Evolutionary conservation across 1,140 invertebrate genomes (phyloP), one percentile per base, ranked within the genome.

Genomic region (Cydia pomonella): DNA sequence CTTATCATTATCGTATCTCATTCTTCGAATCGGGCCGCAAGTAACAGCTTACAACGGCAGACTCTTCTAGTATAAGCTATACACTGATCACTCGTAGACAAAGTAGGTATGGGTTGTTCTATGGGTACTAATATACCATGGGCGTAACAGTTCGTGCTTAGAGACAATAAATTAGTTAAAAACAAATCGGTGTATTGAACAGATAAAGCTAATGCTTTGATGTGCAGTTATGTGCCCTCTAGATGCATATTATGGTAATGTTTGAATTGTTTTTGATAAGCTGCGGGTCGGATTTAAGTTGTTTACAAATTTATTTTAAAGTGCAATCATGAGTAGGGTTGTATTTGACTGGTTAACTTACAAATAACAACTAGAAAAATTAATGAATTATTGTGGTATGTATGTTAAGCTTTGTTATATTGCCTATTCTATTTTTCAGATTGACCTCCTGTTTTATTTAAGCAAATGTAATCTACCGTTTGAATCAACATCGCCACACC

Each of bases 401-500:
- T 16, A 3, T 0, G 44, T n/a, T n/a, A 47, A 16, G 44, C 16
- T 10, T 38, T 10, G 7, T 9, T 33, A 38, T 10, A 10, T 38
- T 38, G 33, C 7, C 9, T 38, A 38, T 38, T 38, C 33, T 10
- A 38, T 38, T 38, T 38, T 38, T 38, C 33, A 33, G 7, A 13
- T 44, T 50, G 1, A 50, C 16, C 47, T 18, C 2, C 50, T 2
- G 50, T 59, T 9, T 59, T 9, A 21, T 59, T 59, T 59, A 10
- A 59, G 53, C 10, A 10, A 23, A 23, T 53, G 9, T 23, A 23
- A 59, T 21, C 21, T 21, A 23, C 53, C 53, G 21, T 59, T 59
- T 21, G 7, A 18, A 59, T 23, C 21, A 59, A 23, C 4, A 4
- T 50, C 59, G 21, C 59, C 47, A 44, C 87, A 91, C 81, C 85